Conservation (phyloP, 1,140 invertebrate species). For the Berghia stephanieae region DNA sequence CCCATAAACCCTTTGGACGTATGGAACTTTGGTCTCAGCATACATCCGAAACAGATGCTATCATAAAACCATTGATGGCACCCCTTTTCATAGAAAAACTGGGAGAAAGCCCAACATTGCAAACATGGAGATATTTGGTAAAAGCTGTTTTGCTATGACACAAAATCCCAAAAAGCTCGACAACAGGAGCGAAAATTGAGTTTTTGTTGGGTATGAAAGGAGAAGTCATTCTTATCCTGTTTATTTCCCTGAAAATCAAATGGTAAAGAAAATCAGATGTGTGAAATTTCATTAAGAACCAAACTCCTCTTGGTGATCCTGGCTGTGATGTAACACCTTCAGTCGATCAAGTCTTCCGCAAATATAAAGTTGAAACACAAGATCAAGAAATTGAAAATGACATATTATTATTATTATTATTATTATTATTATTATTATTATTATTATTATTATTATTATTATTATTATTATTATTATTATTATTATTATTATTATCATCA, state of each 20-base stretch:
- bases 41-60: conserved; percentile 42
- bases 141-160: conserved; percentile 32
- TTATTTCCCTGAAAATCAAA: conserved; percentile 28
- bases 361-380: no score
- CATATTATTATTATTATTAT: no score
- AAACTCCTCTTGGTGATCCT: no score
- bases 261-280: conserved; percentile 28
- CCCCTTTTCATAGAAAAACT: conserved; percentile 15
- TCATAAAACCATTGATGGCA: conserved; percentile 9
- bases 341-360: no score
- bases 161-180: conserved; percentile 39
- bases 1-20: conserved; percentile 43
- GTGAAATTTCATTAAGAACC: no score
- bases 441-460: no score
- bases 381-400: no score
- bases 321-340: no score
- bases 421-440: no score
- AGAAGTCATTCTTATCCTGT: conserved; percentile 35
- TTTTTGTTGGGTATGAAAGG: conserved; percentile 41
- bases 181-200: conserved; percentile 32
- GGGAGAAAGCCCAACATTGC: conserved; percentile 25
- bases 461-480: no score
- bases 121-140: conserved; percentile 35
- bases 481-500: no score
- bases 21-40: conserved; percentile 42